phyloP scores from a whole-genome alignment of 2,888 invertebrate species.

The Drosophila neutralis region DNA sequence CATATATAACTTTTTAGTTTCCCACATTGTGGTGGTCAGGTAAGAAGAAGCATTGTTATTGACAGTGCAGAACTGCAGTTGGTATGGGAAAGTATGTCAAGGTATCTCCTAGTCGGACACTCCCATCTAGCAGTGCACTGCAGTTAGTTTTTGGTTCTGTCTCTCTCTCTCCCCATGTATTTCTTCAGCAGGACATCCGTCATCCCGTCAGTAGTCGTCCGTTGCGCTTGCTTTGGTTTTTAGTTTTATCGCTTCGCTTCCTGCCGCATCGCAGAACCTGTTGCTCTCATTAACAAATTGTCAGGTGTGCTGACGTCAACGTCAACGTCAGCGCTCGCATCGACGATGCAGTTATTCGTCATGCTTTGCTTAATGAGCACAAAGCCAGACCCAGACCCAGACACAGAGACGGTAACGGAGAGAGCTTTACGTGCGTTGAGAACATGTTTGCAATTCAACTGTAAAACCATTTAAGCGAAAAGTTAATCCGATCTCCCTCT shows the following conservation, averaged over 20 bases:
- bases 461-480: constrained; percentile 72
- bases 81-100: background rate
- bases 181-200: constrained; percentile 76
- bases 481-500: constrained; percentile 35
- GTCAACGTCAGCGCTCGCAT: constrained; percentile 35
- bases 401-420: background rate
- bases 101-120: background rate
- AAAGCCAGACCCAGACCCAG: constrained; percentile 14
- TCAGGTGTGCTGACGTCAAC: constrained; percentile 67
- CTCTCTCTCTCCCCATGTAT: constrained; percentile 31
- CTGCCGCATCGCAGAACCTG: constrained; percentile 63
- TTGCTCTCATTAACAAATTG: constrained; percentile 81
- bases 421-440: constrained; percentile 41
- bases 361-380: constrained; percentile 76
- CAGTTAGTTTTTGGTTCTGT: constrained; percentile 20
- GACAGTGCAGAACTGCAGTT: background rate
- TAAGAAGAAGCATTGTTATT: background rate
- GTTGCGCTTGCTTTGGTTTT: constrained; percentile 77
- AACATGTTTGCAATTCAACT: constrained; percentile 70
- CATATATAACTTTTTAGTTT: background rate
- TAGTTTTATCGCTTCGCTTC: constrained; percentile 80
- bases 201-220: constrained; percentile 48
- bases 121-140: constrained; percentile 31
- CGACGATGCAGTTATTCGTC: constrained; percentile 72
- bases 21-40: background rate